Conservation (phyloP, 64 coral and sea anemone species). For the Stichodactyla helianthus region DNA sequence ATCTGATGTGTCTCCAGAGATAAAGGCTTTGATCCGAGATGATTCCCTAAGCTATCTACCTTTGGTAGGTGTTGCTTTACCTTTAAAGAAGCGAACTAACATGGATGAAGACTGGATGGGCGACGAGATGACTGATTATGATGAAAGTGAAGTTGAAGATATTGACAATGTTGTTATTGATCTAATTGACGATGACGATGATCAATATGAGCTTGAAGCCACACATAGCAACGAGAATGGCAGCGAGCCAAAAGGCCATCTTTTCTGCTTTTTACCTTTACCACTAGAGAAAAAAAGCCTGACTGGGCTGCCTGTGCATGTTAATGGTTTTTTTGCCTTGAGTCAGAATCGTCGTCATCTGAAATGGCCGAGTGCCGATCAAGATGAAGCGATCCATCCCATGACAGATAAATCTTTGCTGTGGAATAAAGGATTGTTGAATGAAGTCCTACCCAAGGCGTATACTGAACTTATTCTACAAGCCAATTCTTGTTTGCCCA, state of each 20-base stretch:
- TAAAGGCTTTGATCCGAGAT: constrained; percentile 45
- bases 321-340: constrained; percentile 86
- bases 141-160: background rate
- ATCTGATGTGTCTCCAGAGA: constrained; percentile 12
- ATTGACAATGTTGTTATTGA: background rate
- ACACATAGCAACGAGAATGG: background rate
- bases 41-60: constrained; percentile 69
- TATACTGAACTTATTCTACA: constrained; percentile 45
- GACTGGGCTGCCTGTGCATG: constrained; percentile 87
- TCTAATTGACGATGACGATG: background rate
- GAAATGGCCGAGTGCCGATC: constrained; percentile 71
- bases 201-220: background rate
- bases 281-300: constrained; percentile 65
- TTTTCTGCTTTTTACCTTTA: constrained; percentile 89
- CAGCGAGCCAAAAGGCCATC: constrained; percentile 11
- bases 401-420: constrained; percentile 58
- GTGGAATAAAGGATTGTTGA: constrained; percentile 69
- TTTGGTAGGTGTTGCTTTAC: constrained; percentile 49
- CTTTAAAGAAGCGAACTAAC: background rate
- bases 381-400: background rate
- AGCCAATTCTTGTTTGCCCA: background rate
- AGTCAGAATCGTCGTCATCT: constrained; percentile 85
- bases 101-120: background rate
- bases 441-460: constrained; percentile 63
- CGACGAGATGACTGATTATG: background rate